phyloP scores from a whole-genome alignment of 2,113 vertebrate species.

The Tympanuchus pallidicinctus region DNA sequence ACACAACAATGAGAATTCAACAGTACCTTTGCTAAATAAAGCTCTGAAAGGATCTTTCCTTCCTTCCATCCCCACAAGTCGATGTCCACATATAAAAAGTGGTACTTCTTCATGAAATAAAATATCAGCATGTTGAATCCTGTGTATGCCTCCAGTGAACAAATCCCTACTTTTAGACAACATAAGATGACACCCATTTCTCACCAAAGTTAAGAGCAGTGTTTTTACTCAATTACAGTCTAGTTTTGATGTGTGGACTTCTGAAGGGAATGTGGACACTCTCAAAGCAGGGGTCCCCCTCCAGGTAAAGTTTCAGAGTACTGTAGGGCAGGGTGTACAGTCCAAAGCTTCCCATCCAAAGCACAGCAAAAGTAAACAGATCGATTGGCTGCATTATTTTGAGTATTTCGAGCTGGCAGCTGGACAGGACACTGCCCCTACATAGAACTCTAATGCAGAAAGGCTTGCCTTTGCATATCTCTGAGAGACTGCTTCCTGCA shows the following conservation, averaged over 20 bases:
- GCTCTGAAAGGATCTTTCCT: background rate
- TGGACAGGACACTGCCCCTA: background rate
- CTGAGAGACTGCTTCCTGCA: background rate
- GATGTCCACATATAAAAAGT: background rate
- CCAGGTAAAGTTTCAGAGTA: background rate
- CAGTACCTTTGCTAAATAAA: background rate
- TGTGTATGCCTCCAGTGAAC: no score
- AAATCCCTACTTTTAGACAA: background rate
- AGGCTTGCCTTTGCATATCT: background rate
- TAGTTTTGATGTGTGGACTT: background rate
- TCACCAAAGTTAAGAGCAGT: background rate
- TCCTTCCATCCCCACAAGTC: background rate
- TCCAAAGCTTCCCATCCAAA: background rate
- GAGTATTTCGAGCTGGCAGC: background rate
- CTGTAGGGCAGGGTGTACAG: background rate
- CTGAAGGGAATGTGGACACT: background rate
- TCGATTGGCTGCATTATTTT: background rate
- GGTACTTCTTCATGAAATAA: background rate
- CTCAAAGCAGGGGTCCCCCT: background rate
- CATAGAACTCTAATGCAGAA: background rate
- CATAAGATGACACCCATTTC: background rate
- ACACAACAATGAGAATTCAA: background rate
- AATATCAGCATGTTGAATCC: no score
- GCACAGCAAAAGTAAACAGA: accelerated
- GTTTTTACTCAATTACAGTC: background rate